phyloP scores from a whole-genome alignment of 2,113 vertebrate species.

The Edolisoma coerulescens region DNA sequence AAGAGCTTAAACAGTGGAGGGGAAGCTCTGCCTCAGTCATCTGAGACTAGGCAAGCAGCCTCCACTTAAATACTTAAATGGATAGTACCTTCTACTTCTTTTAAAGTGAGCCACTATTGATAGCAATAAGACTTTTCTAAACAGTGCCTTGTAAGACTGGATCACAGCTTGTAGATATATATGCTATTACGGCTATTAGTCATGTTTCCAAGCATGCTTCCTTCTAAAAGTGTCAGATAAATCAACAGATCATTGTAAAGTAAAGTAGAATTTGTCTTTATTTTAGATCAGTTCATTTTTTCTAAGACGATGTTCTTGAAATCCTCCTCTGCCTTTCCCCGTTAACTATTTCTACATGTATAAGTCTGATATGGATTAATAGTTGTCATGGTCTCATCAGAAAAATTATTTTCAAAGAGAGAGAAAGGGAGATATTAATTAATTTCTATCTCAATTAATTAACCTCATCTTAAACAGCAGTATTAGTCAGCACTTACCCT shows the following conservation, averaged over 20 bases:
- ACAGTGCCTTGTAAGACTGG: background rate
- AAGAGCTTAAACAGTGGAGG: background rate
- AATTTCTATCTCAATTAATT: conserved; percentile 29
- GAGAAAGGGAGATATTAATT: background rate
- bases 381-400: conserved; percentile 1
- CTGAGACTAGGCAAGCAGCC: background rate
- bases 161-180: background rate
- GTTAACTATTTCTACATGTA: background rate
- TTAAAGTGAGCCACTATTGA: background rate
- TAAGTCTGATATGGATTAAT: conserved; percentile 4
- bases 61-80: background rate
- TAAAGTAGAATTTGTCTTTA: background rate
- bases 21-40: background rate
- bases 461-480: conserved; percentile 2
- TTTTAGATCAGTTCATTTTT: background rate
- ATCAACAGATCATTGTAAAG: background rate
- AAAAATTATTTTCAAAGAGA: background rate
- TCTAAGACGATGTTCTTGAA: background rate
- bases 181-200: background rate
- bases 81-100: background rate
- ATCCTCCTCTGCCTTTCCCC: background rate
- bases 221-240: background rate
- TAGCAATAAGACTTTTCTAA: background rate
- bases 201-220: background rate
- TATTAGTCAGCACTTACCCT: background rate